Evolutionary conservation across 2,113 vertebrate genomes (phyloP).

Genomic region (Upupa epops): DNA sequence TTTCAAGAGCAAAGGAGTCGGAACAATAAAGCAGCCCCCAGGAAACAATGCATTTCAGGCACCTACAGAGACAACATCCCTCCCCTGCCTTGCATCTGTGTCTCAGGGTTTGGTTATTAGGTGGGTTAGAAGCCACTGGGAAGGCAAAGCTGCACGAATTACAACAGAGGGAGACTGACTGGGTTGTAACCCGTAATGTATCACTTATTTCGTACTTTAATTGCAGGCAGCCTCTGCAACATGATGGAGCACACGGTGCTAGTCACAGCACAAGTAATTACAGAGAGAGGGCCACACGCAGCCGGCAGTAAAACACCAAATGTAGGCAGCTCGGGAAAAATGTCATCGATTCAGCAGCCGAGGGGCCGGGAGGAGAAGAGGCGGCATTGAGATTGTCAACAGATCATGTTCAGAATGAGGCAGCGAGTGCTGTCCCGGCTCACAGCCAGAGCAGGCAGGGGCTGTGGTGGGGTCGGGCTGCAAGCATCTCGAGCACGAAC

Average conservation of each 20-base stretch:
- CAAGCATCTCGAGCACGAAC: not conserved
- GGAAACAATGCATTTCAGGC: not conserved
- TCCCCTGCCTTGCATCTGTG: not conserved
- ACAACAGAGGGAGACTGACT: not conserved
- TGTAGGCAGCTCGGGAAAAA: conserved; percentile 67
- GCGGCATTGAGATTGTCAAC: not conserved
- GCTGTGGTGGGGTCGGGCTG: not conserved
- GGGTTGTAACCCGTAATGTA: conserved; percentile 63
- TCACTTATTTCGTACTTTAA: conserved; percentile 75
- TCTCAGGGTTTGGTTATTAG: not conserved
- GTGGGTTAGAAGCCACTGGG: conserved; percentile 10
- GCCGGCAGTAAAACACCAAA: conserved; percentile 69
- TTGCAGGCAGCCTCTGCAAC: conserved; percentile 72
- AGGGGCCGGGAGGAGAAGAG: not conserved
- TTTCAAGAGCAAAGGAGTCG: not conserved
- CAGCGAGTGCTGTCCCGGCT: not conserved
- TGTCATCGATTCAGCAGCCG: conserved; percentile 63
- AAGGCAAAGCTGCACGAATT: conserved; percentile 18
- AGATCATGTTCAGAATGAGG: not conserved
- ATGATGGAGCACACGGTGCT: conserved; percentile 68
- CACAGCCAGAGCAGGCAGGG: not conserved
- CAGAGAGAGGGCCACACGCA: conserved; percentile 70
- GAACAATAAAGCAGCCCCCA: not conserved
- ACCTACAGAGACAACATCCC: not conserved
- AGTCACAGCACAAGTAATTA: conserved; percentile 76